These are phyloP conservation scores for Calephelis virginiensis DNA, from an alignment of 1,140 invertebrate genomes.

Conservation along the genomic window DNA sequence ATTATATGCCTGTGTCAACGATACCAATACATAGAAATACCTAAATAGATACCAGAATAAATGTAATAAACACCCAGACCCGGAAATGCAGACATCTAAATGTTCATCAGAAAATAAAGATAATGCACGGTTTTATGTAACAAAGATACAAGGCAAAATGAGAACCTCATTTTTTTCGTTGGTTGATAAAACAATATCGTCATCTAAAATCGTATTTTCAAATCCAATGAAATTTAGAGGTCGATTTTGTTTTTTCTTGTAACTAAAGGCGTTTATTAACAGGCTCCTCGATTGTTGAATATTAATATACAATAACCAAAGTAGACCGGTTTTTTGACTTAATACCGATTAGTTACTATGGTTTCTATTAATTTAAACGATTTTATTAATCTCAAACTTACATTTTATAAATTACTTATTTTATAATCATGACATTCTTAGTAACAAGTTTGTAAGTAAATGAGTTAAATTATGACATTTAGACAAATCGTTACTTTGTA, in stretches of 20 bases:
- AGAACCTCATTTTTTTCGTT: too few species aligned
- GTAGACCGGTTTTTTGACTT: not conserved
- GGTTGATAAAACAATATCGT: not conserved
- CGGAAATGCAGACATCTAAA: too few species aligned
- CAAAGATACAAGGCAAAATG: too few species aligned
- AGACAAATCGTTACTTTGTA: too few species aligned
- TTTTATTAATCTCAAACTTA: slow-evolving; percentile 1
- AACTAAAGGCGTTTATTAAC: not conserved
- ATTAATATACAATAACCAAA: slow-evolving; percentile 5
- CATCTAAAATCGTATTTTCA: not conserved
- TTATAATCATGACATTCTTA: not conserved
- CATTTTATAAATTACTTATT: not conserved
- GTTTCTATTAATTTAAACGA: slow-evolving; percentile 9
- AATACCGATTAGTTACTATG: not conserved
- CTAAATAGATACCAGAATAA: too few species aligned
- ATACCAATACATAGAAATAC: too few species aligned
- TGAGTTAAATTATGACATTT: too few species aligned
- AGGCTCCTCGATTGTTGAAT: not conserved
- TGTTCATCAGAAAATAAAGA: too few species aligned
- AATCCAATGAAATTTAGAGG: slow-evolving; percentile 6
- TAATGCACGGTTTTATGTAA: too few species aligned
- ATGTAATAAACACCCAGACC: too few species aligned
- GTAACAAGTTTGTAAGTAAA: too few species aligned
- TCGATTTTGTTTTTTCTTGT: slow-evolving; percentile 10
- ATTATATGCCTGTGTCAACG: too few species aligned